Conservation (phyloP, 1,140 invertebrate species). For the Camponotus vicinus region DNA sequence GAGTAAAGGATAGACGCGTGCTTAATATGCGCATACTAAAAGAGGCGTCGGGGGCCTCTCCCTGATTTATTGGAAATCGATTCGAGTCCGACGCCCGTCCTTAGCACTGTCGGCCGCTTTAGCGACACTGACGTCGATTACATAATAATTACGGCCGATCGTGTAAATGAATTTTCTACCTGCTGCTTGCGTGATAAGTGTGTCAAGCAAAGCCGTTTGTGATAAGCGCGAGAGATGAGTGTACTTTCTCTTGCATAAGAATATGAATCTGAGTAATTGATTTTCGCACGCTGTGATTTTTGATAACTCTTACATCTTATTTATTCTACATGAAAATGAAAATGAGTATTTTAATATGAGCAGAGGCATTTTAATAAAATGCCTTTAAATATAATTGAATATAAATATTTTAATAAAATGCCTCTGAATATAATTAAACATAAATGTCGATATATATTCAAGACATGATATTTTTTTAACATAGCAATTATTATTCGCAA, state of each 20-base stretch:
- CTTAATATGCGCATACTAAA: slow-evolving; percentile 74
- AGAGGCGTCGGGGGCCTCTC: slow-evolving; percentile 35
- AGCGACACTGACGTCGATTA: slow-evolving; percentile 50
- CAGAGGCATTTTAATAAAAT: not conserved
- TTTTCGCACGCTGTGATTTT: not conserved
- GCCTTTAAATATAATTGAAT: no score
- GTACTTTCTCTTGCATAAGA: not conserved
- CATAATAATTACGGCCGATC: slow-evolving; percentile 46
- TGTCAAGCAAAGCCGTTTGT: slow-evolving; percentile 26
- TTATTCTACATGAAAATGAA: not conserved
- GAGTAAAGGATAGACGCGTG: slow-evolving; percentile 41
- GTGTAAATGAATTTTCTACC: slow-evolving; percentile 49
- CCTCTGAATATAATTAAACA: no score
- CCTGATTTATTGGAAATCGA: slow-evolving; percentile 62
- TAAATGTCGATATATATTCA: no score
- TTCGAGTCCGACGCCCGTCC: slow-evolving; percentile 20
- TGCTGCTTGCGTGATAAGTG: slow-evolving; percentile 17
- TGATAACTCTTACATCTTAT: not conserved
- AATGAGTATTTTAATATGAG: not conserved
- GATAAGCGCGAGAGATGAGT: not conserved
- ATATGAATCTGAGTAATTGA: slow-evolving; percentile 28
- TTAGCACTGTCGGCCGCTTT: slow-evolving; percentile 15
- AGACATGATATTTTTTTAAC: no score
- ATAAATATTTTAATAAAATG: not conserved
- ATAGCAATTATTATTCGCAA: no score